Conservation (phyloP, 2,113 vertebrate genomes). For the Felis chaus region DNA sequence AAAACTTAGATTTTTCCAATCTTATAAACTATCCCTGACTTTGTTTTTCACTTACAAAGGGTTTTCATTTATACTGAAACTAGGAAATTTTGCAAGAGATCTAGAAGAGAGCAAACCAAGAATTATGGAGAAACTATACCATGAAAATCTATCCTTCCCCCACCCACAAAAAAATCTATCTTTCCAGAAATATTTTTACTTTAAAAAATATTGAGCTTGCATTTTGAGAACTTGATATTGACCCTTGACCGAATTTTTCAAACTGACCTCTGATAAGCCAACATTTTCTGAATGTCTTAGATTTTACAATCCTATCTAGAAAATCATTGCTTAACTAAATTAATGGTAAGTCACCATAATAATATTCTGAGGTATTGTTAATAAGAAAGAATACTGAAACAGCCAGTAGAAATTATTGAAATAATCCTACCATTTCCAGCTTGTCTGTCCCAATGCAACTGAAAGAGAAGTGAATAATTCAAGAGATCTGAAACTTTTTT, state of each 20-base stretch:
- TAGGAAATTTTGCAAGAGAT: not conserved
- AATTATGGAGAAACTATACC: not conserved
- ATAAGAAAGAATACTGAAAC: not conserved
- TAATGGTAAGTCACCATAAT: conserved; percentile 9
- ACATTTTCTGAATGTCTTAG: not conserved
- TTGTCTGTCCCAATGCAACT: not conserved
- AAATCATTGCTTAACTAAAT: not conserved
- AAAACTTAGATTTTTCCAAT: not conserved
- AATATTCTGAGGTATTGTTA: not conserved
- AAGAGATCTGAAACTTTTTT: not conserved
- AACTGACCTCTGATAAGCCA: not conserved
- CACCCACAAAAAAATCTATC: not conserved
- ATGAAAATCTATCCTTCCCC: not conserved
- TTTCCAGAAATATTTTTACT: not conserved
- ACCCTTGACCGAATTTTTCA: not conserved
- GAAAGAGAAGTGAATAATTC: not conserved
- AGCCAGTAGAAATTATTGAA: not conserved
- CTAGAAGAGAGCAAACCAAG: not conserved
- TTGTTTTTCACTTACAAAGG: conserved; percentile 41
- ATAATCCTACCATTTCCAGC: not conserved
- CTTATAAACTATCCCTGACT: not conserved
- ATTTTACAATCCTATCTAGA: not conserved
- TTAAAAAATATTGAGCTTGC: conserved; percentile 1
- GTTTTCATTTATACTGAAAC: not conserved
- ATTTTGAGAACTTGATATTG: conserved; percentile 4